These are phyloP conservation scores for Neoascia interrupta DNA, from an alignment of 2,888 invertebrate species.

Conservation along the genomic window DNA sequence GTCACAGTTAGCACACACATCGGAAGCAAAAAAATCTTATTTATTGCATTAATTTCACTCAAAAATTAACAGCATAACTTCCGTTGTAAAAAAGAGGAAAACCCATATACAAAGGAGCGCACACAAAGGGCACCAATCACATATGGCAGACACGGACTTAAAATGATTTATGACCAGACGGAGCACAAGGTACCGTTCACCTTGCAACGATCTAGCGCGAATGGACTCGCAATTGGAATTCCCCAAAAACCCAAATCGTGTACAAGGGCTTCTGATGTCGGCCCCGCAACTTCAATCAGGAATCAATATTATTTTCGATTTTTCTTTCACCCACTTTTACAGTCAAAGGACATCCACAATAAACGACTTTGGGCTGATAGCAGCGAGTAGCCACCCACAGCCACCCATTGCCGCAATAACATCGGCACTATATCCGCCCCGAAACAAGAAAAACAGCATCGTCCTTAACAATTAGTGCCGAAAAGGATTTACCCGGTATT, in stretches of 20 bases:
- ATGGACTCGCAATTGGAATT: neutral
- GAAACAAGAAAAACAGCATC: constrained; percentile 15
- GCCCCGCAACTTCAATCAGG: constrained; percentile 18
- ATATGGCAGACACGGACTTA: constrained; percentile 36
- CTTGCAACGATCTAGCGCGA: constrained; percentile 11
- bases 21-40: constrained; percentile 22
- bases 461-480: constrained; percentile 17
- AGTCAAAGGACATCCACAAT: constrained; percentile 8
- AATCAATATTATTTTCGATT: constrained; percentile 20
- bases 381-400: constrained; percentile 1
- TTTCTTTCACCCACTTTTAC: constrained; percentile 14
- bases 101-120: constrained; percentile 14
- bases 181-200: neutral
- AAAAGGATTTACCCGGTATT: constrained; percentile 10
- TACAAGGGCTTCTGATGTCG: constrained; percentile 15
- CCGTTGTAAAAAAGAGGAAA: neutral
- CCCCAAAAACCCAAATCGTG: neutral
- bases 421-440: constrained; percentile 12
- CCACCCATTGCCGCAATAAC: neutral
- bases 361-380: constrained; percentile 7
- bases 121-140: constrained; percentile 11
- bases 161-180: constrained; percentile 38
- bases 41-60: constrained; percentile 46
- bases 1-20: constrained; percentile 12
- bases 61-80: constrained; percentile 32